Conservation (phyloP, 23 tunicate genomes). For the Oikopleura vanhoeffeni region DNA sequence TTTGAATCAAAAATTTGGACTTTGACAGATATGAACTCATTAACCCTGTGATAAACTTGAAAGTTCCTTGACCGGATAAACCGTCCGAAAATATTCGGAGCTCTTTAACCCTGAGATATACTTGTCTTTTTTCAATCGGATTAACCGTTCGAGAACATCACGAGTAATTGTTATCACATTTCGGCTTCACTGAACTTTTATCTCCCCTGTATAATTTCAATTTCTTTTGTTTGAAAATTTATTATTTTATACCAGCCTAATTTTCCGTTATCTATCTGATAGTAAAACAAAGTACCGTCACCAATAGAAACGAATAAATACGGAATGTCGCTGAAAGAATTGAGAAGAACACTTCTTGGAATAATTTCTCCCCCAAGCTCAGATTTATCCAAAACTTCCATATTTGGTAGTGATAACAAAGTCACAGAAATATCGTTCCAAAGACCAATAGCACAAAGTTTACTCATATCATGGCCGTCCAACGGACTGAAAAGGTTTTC, state of each 20-base stretch:
- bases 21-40: too few species aligned
- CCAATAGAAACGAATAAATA: slow-evolving; percentile 76
- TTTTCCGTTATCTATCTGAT: not conserved
- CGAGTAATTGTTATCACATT: too few species aligned
- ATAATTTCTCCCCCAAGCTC: slow-evolving; percentile 62
- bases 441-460: slow-evolving; percentile 63
- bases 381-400: slow-evolving; percentile 39
- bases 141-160: too few species aligned
- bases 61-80: too few species aligned
- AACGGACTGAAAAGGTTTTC: too few species aligned
- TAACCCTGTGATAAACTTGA: too few species aligned
- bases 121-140: too few species aligned
- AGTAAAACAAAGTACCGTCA: slow-evolving; percentile 58
- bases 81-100: too few species aligned
- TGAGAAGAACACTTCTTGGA: slow-evolving; percentile 66
- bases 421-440: slow-evolving; percentile 79
- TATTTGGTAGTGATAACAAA: slow-evolving; percentile 27
- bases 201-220: too few species aligned
- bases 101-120: too few species aligned
- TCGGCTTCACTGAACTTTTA: too few species aligned
- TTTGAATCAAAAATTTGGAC: too few species aligned
- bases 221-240: not conserved
- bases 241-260: slow-evolving; percentile 25
- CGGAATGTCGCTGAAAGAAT: slow-evolving; percentile 23
- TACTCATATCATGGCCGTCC: not conserved